Conservation (phyloP, 1,140 invertebrate genomes). For the Stenopsyche tienmushanensis region DNA sequence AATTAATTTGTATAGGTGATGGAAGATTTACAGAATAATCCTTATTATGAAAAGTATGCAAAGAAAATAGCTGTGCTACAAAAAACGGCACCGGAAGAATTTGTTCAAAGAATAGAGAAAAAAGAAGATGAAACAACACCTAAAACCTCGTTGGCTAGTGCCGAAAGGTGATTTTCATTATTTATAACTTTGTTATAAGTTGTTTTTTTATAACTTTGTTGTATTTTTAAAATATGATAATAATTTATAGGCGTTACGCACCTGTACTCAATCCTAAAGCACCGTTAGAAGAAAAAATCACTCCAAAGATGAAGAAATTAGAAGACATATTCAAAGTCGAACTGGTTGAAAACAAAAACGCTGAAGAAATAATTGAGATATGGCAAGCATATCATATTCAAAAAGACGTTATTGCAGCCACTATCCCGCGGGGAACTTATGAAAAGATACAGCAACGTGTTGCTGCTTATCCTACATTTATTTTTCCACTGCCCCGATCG, state of each 20-base stretch:
- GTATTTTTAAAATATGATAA: not conserved
- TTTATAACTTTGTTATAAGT: conserved; percentile 4
- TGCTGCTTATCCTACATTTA: conserved; percentile 67
- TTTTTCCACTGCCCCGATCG: conserved; percentile 78
- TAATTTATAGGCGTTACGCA: conserved; percentile 53
- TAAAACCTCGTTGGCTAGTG: conserved; percentile 15
- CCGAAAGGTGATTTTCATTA: conserved; percentile 21
- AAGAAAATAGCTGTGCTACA: conserved; percentile 73
- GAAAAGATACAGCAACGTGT: conserved; percentile 60
- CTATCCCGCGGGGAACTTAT: conserved; percentile 64
- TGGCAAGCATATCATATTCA: conserved; percentile 80
- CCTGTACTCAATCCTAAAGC: conserved; percentile 60
- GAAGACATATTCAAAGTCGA: conserved; percentile 79
- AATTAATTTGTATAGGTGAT: conserved; percentile 57
- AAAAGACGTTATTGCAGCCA: conserved; percentile 73
- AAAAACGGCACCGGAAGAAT: conserved; percentile 73
- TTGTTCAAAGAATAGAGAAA: conserved; percentile 65
- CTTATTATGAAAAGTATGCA: conserved; percentile 82
- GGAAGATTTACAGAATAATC: conserved; percentile 71
- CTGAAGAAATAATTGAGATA: conserved; percentile 73
- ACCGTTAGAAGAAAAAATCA: conserved; percentile 43
- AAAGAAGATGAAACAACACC: conserved; percentile 54
- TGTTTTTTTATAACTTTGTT: not conserved
- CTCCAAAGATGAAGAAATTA: conserved; percentile 58
- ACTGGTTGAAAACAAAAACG: conserved; percentile 69